Evolutionary conservation across 2,113 vertebrate species (phyloP), one percentile per base, ranked within the genome.

Genomic region (Ageneiosus marmoratus): DNA sequence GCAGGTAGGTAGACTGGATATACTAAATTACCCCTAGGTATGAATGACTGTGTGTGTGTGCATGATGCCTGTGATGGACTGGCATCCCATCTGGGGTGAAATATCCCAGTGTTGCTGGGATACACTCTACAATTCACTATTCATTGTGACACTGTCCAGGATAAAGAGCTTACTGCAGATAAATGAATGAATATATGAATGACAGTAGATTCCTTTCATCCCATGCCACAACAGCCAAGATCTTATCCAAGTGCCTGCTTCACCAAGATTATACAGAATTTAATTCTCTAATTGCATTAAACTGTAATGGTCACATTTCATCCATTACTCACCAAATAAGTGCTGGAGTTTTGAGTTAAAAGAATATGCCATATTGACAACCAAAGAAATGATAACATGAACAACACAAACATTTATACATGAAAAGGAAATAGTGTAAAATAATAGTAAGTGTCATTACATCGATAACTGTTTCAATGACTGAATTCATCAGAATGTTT

Each of bases 161-260:
- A 62, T 67, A 44, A 70, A 44, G 22, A 70, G 67, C 20, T 70
- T 44, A 44, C 67, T 70, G 37, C 12, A 70, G 72, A 50, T 29
- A n/a, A n/a, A n/a, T n/a, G n/a, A n/a, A n/a, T n/a, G n/a, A n/a
- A n/a, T n/a, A n/a, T n/a, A n/a, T n/a, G n/a, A n/a, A n/a, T 32
- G 7, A 48, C 75, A 27, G 51, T 32, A 24, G 84, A 86, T 76
- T 85, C 86, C 86, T 90, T 91, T 90, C 79, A 84, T 88, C 63
- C 83, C 87, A 90, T 79, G 56, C 65, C 83, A 86, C 73, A 15
- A 84, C 88, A 86, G 84, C 86, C 70, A 55, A 27, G 75, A 83
- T 83, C 83, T 93, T 92, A 93, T 92, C 90, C 89, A 88, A 74
- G 53, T 55, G 82, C 89, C 88, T 91, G 89, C 91, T 92, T 90